Percentiles rank a stretch among this genome's conserved stretches.
These are phyloP conservation scores for Thera obeliscata DNA, from an alignment of 2,888 invertebrate species.

Conservation along the genomic window DNA sequence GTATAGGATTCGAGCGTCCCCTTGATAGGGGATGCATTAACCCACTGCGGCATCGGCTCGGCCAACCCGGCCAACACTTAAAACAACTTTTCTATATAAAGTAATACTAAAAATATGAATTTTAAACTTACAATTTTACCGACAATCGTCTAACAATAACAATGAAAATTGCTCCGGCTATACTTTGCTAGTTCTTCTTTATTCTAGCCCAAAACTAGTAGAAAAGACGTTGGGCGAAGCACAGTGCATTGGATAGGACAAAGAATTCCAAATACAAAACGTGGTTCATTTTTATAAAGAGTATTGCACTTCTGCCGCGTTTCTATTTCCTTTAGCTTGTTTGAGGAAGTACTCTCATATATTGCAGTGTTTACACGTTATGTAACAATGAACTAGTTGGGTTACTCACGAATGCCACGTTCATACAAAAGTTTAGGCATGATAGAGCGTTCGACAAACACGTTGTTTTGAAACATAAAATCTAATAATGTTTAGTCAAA, in stretches of 20 bases:
- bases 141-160: not conserved
- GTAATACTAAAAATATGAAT: too few relatives aligned
- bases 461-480: too few relatives aligned
- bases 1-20: too few relatives aligned
- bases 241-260: slow-evolving; percentile 6
- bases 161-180: not conserved
- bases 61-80: too few relatives aligned
- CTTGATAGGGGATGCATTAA: too few relatives aligned
- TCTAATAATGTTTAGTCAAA: too few relatives aligned
- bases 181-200: not conserved
- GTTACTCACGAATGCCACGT: too few relatives aligned
- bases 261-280: slow-evolving; percentile 2
- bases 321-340: slow-evolving; percentile 13
- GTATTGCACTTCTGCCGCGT: slow-evolving; percentile 17
- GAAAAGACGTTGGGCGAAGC: not conserved
- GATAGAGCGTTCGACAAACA: too few relatives aligned
- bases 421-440: too few relatives aligned
- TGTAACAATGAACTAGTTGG: not conserved
- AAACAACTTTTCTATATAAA: too few relatives aligned
- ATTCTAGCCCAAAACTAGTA: not conserved
- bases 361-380: not conserved
- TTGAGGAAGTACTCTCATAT: not conserved
- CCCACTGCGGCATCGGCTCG: too few relatives aligned
- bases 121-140: too few relatives aligned
- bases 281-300: slow-evolving; percentile 2